Conservation (phyloP, 2,797 vertebrate genomes). For the Gobio occitaniae region DNA sequence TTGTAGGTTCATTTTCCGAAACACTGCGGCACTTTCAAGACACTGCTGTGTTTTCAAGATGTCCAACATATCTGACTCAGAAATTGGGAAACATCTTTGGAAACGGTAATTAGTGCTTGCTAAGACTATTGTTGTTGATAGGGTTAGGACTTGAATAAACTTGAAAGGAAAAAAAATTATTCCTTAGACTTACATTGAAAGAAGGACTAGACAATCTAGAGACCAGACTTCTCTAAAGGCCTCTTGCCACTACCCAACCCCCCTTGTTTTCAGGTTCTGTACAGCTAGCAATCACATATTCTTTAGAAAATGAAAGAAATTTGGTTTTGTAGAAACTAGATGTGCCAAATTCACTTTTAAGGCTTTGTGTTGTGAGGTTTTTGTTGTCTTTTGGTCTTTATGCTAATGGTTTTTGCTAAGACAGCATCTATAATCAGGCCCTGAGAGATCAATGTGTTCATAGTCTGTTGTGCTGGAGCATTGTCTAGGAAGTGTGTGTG, state of each 20-base stretch:
- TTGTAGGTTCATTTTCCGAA: background rate
- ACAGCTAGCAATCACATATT: background rate
- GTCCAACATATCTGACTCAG: background rate
- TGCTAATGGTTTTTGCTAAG: slow-evolving; percentile 27
- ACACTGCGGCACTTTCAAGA: background rate
- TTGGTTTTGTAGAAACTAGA: background rate
- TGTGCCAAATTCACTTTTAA: background rate
- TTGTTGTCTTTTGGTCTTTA: slow-evolving; percentile 10
- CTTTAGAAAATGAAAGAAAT: background rate
- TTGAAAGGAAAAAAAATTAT: no score
- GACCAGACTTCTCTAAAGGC: background rate
- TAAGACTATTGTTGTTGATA: background rate
- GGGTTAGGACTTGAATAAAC: background rate
- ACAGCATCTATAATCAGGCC: slow-evolving; percentile 6
- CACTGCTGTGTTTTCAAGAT: background rate
- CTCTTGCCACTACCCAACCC: background rate
- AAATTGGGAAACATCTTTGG: background rate
- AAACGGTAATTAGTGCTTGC: background rate
- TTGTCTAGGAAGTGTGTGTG: slow-evolving; percentile 22
- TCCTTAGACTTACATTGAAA: background rate
- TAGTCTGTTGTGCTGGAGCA: background rate
- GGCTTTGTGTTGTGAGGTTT: background rate
- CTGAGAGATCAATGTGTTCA: slow-evolving; percentile 20
- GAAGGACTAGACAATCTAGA: background rate
- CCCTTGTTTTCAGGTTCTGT: background rate